phyloP scores from a whole-genome alignment of 2,797 vertebrate species.

The Helarctos malayanus region DNA sequence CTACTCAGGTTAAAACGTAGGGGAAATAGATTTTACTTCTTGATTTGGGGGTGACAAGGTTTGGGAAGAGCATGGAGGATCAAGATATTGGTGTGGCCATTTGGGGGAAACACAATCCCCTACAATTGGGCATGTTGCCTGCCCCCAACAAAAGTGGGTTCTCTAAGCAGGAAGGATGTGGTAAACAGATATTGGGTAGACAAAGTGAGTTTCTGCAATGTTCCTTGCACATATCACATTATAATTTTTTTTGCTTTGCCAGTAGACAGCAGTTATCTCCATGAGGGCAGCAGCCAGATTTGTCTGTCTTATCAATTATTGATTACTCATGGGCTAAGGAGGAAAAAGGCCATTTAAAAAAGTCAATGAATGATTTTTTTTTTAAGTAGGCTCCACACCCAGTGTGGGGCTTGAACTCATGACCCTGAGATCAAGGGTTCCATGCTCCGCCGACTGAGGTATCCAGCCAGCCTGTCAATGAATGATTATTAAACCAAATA shows the following conservation, averaged over 20 bases:
- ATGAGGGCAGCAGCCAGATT: background rate
- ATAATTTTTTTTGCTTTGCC: background rate
- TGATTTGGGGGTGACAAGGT: background rate
- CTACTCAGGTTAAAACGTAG: background rate
- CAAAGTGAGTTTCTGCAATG: slow-evolving; percentile 10
- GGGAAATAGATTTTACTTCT: background rate
- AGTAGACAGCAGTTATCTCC: background rate
- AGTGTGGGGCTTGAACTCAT: background rate
- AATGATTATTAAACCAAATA: slow-evolving; percentile 23
- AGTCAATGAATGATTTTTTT: background rate
- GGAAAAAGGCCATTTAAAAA: background rate
- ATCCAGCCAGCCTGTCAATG: background rate
- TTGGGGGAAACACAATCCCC: background rate
- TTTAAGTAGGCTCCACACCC: background rate
- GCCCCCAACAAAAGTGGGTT: background rate
- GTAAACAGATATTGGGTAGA: background rate
- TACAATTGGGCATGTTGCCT: background rate
- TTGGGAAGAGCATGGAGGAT: background rate
- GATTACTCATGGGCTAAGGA: background rate
- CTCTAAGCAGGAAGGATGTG: background rate
- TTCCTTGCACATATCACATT: background rate
- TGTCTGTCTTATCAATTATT: background rate
- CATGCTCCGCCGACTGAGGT: background rate
- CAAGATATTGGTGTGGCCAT: slow-evolving; percentile 13
- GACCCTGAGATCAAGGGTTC: background rate